A percentile compares a stretch with the other conserved stretches of the same genome.
Conservation (phyloP, 2,113 vertebrate genomes). For the Genyomyrus donnyi region DNA sequence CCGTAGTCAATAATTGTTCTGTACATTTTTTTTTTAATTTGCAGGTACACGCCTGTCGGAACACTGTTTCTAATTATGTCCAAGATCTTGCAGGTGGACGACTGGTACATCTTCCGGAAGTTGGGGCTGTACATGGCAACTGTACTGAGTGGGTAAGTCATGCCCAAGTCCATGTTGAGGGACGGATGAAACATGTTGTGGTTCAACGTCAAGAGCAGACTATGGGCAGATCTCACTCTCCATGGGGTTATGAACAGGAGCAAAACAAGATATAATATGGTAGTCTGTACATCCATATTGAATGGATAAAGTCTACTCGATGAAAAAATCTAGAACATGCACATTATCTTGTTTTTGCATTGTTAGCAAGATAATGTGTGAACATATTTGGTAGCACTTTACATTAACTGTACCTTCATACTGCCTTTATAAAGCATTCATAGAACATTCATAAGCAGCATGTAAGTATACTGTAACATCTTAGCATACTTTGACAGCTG, state of each 20-base stretch:
- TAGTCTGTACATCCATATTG: background rate
- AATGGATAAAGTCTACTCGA: background rate
- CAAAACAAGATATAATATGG: background rate
- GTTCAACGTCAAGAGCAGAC: background rate
- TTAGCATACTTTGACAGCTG: background rate
- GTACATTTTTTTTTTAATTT: background rate
- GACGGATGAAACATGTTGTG: background rate
- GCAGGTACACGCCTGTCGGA: conserved; percentile 75
- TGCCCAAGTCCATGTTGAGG: background rate
- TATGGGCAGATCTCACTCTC: background rate
- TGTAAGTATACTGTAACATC: background rate
- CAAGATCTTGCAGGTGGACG: conserved; percentile 73
- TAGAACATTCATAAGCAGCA: background rate
- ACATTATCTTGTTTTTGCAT: background rate
- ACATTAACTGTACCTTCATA: background rate
- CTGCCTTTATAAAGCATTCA: background rate
- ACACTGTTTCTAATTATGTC: conserved; percentile 74
- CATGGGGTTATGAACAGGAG: background rate
- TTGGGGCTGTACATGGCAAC: conserved; percentile 76
- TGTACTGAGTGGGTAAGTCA: conserved; percentile 69
- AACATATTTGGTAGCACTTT: too few species aligned
- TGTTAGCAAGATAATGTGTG: background rate
- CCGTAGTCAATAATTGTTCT: background rate
- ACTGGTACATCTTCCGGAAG: conserved; percentile 77
- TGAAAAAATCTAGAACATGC: background rate